These are phyloP conservation scores for Pomatostomus ruficeps DNA, from an alignment of 2,113 vertebrate genomes.

Conservation along the genomic window DNA sequence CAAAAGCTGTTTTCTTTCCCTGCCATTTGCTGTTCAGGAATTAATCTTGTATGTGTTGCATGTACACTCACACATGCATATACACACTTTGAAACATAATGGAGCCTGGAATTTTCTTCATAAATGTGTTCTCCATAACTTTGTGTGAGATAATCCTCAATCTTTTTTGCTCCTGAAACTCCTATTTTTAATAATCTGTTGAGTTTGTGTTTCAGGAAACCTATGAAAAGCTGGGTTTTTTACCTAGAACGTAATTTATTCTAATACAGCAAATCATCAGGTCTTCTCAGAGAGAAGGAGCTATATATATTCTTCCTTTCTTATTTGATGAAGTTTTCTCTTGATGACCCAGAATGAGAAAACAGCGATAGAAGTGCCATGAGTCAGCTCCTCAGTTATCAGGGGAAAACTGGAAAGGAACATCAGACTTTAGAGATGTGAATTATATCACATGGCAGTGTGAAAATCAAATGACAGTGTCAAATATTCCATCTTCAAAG, in stretches of 20 bases:
- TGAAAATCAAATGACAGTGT: background rate
- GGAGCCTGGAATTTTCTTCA: background rate
- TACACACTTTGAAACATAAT: background rate
- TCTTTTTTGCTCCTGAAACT: background rate
- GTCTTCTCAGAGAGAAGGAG: background rate
- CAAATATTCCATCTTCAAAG: background rate
- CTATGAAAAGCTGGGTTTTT: background rate
- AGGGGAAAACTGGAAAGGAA: background rate
- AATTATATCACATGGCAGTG: background rate
- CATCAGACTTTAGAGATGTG: background rate
- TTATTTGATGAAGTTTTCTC: background rate
- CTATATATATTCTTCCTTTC: background rate
- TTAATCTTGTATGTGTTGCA: background rate
- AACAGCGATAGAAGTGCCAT: background rate
- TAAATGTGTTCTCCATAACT: background rate
- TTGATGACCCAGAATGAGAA: background rate
- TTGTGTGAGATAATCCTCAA: background rate
- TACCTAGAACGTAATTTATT: background rate
- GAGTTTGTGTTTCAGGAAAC: background rate
- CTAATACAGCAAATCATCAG: background rate
- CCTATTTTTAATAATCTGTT: background rate
- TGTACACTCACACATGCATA: background rate
- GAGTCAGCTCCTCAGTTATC: background rate
- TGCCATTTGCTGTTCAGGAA: slow-evolving; percentile 20
- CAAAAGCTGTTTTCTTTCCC: slow-evolving; percentile 42